Evolutionary conservation across 1,140 invertebrate genomes (phyloP), one percentile per base, ranked within the genome.

Genomic region (Drosophila watanabei): DNA sequence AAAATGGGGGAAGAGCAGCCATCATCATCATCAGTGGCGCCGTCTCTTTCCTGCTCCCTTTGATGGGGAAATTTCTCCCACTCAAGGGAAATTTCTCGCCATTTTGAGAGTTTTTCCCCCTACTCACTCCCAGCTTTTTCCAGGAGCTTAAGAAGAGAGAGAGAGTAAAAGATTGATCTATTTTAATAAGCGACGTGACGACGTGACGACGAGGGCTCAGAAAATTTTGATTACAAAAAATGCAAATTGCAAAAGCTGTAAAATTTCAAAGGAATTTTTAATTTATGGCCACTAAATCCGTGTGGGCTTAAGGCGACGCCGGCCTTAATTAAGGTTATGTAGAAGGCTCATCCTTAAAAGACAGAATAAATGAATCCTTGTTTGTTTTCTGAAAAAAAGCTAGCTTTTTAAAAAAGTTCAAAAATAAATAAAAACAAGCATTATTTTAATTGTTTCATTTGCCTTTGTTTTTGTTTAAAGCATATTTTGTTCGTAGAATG

Each of bases 81-180:
- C 57, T 69, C 58, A 62, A 73, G 68, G 57, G 71, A 39, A 57
- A 57, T 39, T 57, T 57, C 0, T 14, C 24, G 82, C 82, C 71
- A 75, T 75, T 75, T 75, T 75, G 71, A 61, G 63, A 65, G 60
- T 65, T 51, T 51, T 64, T 64, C 41, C 59, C 24, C 5, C 28
- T 24, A 8, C 24, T 11, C 39, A 9, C 37, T 30, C 20, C 9
- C 11, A 20, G 5, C 3, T 5, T 20, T 43, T 18, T 20, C 41
- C 33, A 13, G 11, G 30, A 45, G 48, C 66, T 56, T 33, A 52
- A 30, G 5, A 16, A 20, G 6, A 45, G 45, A 32, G n/a, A n/a
- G 35, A 16, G 35, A 16, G 35, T 37, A 28, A 87, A 82, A 88
- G 84, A 88, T 89, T 77, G 85, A 88, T 88, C 80, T 83, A 79